phyloP scores from a whole-genome alignment of 2,113 vertebrate genomes.

The Dicerorhinus sumatrensis region DNA sequence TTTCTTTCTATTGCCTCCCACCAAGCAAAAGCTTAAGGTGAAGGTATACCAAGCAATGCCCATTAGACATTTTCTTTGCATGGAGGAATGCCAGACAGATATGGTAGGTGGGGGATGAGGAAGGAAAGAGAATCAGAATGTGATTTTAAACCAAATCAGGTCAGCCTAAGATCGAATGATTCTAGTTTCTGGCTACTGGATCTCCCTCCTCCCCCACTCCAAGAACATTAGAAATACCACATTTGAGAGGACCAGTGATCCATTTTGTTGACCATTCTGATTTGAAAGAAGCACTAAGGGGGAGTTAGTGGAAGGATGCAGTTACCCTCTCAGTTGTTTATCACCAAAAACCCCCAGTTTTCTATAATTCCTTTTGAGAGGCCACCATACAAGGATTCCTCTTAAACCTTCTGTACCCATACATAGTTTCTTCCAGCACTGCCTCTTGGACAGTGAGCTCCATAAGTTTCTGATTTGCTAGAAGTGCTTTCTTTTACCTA shows the following conservation, averaged over 20 bases:
- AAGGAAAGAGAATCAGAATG: not conserved
- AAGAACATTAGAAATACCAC: not conserved
- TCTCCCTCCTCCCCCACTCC: not conserved
- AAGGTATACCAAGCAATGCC: not conserved
- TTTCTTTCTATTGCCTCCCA: not conserved
- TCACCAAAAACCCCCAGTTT: not conserved
- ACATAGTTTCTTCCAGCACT: not conserved
- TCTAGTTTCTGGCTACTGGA: not conserved
- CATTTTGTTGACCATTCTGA: not conserved
- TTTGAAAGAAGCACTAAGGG: not conserved
- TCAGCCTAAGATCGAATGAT: not conserved
- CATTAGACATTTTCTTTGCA: not conserved
- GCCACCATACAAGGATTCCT: not conserved
- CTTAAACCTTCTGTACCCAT: not conserved
- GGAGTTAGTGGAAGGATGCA: not conserved
- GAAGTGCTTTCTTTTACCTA: conserved; percentile 36
- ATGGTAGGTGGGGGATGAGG: accelerated
- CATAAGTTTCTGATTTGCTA: not conserved
- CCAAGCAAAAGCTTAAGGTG: not conserved
- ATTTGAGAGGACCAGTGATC: not conserved
- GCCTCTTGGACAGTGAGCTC: not conserved
- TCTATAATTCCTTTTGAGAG: not conserved
- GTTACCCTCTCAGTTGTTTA: not conserved
- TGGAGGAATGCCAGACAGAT: not conserved
- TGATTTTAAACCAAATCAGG: not conserved